Evolutionary conservation across 1,140 invertebrate genomes (phyloP).

Genomic region (Muscidifurax raptorellus): DNA sequence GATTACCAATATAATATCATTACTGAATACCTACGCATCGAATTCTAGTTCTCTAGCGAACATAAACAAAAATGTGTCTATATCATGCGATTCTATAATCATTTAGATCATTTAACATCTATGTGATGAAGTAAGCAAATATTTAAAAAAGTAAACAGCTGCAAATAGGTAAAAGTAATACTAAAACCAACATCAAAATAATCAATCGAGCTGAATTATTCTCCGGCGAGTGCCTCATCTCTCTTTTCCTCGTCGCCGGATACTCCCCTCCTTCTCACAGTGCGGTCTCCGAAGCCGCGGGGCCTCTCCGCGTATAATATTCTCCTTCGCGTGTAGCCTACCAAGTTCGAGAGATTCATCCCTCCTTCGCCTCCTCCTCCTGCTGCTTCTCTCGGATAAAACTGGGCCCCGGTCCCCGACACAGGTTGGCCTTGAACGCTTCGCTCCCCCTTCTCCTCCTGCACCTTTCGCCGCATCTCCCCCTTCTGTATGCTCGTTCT

Average conservation of each 20-base stretch:
- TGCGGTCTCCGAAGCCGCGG: conserved; percentile 2
- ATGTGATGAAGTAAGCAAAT: too few species aligned
- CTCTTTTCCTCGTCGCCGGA: neutral
- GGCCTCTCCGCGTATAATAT: conserved; percentile 14
- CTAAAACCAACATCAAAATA: neutral
- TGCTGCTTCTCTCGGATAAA: neutral
- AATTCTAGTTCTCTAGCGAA: too few species aligned
- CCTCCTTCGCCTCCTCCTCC: conserved; percentile 15
- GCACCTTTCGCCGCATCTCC: conserved; percentile 33
- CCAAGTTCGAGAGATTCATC: conserved; percentile 6
- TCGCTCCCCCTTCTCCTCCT: neutral
- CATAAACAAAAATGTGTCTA: too few species aligned
- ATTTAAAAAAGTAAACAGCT: too few species aligned
- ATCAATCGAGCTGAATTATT: neutral
- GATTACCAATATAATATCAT: neutral
- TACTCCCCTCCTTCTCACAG: neutral
- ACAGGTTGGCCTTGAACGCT: conserved; percentile 67
- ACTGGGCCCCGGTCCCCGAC: conserved; percentile 53
- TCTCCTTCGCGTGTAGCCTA: conserved; percentile 21
- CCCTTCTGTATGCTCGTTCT: conserved; percentile 2
- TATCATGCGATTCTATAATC: too few species aligned
- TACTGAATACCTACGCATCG: too few species aligned
- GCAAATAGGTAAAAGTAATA: neutral
- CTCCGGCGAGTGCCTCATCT: neutral
- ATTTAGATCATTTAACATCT: too few species aligned